phyloP scores from a whole-genome alignment of 2,113 vertebrate genomes.

The Notarius lentiginosus region DNA sequence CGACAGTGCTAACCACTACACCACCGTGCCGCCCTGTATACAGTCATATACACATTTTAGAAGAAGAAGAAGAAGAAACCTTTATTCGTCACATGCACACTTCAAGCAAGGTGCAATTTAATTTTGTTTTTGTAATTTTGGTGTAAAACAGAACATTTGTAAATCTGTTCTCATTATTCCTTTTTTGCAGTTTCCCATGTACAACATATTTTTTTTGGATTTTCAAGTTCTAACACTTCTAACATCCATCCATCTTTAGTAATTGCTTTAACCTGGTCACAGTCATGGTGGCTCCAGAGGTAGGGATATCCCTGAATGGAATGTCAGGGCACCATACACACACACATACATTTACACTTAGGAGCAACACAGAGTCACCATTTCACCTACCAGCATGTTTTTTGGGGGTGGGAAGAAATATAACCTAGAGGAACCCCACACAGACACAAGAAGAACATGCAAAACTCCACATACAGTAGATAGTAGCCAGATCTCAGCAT shows the following conservation, averaged over 20 bases:
- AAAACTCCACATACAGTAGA: neutral
- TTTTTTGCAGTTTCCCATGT: neutral
- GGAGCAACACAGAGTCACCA: neutral
- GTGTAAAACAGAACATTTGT: neutral
- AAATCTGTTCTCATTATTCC: neutral
- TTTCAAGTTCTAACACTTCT: neutral
- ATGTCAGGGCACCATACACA: neutral
- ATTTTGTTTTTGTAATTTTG: neutral
- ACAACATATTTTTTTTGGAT: neutral
- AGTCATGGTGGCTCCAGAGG: neutral
- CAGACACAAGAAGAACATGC: neutral
- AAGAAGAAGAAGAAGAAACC: no score
- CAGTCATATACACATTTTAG: neutral
- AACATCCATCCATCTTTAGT: neutral
- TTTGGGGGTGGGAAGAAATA: neutral
- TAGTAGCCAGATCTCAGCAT: neutral
- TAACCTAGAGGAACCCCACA: neutral
- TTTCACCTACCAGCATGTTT: neutral
- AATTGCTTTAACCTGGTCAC: neutral
- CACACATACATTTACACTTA: neutral
- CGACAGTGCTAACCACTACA: no score
- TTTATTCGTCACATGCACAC: no score
- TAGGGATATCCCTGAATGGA: neutral
- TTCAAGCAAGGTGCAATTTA: neutral
- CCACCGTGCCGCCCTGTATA: neutral